Percentiles rank a stretch among this genome's conserved stretches.
Evolutionary conservation across 1,140 invertebrate species (phyloP).

Genomic region (Aethina tumida): DNA sequence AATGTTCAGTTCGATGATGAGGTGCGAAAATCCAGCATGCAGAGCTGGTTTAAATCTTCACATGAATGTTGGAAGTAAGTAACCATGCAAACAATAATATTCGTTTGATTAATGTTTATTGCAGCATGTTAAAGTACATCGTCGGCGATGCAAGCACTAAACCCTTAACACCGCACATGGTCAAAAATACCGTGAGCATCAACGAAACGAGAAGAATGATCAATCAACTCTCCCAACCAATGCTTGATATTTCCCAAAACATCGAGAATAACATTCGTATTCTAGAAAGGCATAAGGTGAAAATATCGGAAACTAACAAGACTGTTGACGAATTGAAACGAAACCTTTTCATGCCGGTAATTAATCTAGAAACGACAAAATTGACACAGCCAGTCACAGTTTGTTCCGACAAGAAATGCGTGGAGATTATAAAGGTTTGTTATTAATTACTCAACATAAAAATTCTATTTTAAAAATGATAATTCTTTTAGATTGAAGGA

Average conservation of each 20-base stretch:
- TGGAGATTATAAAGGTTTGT: slow-evolving; percentile 19
- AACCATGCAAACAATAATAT: neutral
- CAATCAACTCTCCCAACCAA: slow-evolving; percentile 26
- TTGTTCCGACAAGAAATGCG: slow-evolving; percentile 25
- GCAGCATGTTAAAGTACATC: slow-evolving; percentile 26
- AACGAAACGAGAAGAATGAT: slow-evolving; percentile 30
- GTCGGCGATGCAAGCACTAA: slow-evolving; percentile 13
- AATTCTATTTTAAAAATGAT: neutral
- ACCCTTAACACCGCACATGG: slow-evolving; percentile 23
- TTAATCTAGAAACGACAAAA: slow-evolving; percentile 23
- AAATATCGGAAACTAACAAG: slow-evolving; percentile 14
- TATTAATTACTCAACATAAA: slow-evolving; percentile 2
- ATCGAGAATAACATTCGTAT: slow-evolving; percentile 26
- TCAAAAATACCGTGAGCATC: slow-evolving; percentile 25
- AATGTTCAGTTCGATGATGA: slow-evolving; percentile 15
- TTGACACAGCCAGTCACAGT: slow-evolving; percentile 29
- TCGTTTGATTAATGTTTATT: slow-evolving; percentile 9
- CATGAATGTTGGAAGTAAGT: slow-evolving; percentile 25
- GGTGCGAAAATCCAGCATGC: slow-evolving; percentile 8
- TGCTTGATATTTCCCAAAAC: slow-evolving; percentile 30
- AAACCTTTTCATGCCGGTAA: slow-evolving; percentile 27
- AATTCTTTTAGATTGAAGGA: slow-evolving; percentile 23
- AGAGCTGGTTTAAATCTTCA: slow-evolving; percentile 27
- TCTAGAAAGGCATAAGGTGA: slow-evolving; percentile 20
- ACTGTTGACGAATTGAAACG: slow-evolving; percentile 22